phyloP scores from a whole-genome alignment of 1,140 invertebrate species.

The Popillia japonica region DNA sequence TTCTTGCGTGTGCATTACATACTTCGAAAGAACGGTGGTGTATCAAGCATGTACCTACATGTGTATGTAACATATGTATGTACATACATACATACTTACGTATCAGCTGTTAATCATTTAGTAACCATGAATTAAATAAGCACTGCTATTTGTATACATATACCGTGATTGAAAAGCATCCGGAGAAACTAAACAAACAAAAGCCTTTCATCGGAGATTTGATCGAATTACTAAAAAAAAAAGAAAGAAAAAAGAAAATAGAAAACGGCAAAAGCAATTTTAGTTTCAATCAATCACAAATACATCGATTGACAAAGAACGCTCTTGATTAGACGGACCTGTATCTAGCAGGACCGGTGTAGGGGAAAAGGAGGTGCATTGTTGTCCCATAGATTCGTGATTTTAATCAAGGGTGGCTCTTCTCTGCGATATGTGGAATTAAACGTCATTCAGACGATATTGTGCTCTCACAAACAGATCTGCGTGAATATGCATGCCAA shows the following conservation, averaged over 20 bases:
- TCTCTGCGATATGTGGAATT: slow-evolving; percentile 53
- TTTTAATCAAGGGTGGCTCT: slow-evolving; percentile 53
- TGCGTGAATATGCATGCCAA: slow-evolving; percentile 45
- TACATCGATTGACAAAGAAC: slow-evolving; percentile 52
- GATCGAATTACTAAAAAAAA: slow-evolving; percentile 40
- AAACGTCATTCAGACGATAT: slow-evolving; percentile 54
- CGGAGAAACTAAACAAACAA: slow-evolving; percentile 32
- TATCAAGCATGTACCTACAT: no score
- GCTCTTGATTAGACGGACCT: slow-evolving; percentile 52
- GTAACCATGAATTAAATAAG: background rate
- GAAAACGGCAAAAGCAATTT: slow-evolving; percentile 48
- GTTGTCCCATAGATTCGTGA: slow-evolving; percentile 49
- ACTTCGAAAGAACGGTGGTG: no score
- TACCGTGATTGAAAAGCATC: slow-evolving; percentile 32
- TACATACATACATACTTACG: background rate
- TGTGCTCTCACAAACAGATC: slow-evolving; percentile 53
- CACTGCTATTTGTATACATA: background rate
- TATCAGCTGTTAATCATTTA: background rate
- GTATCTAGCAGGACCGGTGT: slow-evolving; percentile 45
- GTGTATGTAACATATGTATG: no score
- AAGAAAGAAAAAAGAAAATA: slow-evolving; percentile 26
- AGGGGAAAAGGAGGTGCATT: slow-evolving; percentile 48
- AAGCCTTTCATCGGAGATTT: slow-evolving; percentile 31
- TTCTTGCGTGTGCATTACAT: no score
- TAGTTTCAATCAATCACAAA: slow-evolving; percentile 54